These are phyloP conservation scores for Drosophila birchii DNA, from an alignment of 2,888 invertebrate species.

Conservation along the genomic window DNA sequence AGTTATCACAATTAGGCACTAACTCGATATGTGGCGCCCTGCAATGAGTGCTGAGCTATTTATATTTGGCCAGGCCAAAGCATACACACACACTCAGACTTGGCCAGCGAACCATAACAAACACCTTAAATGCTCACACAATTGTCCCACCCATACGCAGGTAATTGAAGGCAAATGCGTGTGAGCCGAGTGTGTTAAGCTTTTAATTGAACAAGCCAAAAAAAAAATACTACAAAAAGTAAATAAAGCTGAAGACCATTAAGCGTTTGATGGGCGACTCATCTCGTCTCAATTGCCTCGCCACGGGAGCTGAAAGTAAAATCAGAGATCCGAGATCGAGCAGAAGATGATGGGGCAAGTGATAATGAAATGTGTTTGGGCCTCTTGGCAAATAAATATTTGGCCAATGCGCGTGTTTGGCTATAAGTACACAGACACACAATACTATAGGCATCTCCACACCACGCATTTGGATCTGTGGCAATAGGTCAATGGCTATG, in stretches of 20 bases:
- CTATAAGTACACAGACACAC: conserved; percentile 32
- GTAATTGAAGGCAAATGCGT: conserved; percentile 48
- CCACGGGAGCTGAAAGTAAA: conserved; percentile 48
- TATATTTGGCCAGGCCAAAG: conserved; percentile 54
- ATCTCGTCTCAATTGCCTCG: conserved; percentile 68
- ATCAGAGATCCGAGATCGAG: conserved; percentile 3
- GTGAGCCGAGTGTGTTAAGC: conserved; percentile 51
- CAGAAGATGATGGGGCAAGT: conserved; percentile 44
- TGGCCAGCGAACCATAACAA: conserved; percentile 40
- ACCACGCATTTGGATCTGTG: conserved; percentile 47
- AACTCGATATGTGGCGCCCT: conserved; percentile 59
- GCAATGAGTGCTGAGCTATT: conserved; percentile 63
- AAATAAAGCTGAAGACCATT: conserved; percentile 54
- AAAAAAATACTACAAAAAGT: conserved; percentile 11
- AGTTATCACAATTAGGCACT: conserved; percentile 67
- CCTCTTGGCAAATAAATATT: conserved; percentile 61
- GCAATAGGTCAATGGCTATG: conserved; percentile 76
- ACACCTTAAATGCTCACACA: conserved; percentile 48
- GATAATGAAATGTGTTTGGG: conserved; percentile 67
- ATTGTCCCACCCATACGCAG: conserved; percentile 50
- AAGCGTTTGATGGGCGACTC: conserved; percentile 62
- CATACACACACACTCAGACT: conserved; percentile 13
- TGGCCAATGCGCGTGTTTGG: conserved; percentile 53
- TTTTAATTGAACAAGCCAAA: conserved; percentile 77
- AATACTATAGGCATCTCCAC: conserved; percentile 1